Base-by-base conservation (phyloP, 2,113 vertebrate genomes). In the Calonectris borealis region DNA sequence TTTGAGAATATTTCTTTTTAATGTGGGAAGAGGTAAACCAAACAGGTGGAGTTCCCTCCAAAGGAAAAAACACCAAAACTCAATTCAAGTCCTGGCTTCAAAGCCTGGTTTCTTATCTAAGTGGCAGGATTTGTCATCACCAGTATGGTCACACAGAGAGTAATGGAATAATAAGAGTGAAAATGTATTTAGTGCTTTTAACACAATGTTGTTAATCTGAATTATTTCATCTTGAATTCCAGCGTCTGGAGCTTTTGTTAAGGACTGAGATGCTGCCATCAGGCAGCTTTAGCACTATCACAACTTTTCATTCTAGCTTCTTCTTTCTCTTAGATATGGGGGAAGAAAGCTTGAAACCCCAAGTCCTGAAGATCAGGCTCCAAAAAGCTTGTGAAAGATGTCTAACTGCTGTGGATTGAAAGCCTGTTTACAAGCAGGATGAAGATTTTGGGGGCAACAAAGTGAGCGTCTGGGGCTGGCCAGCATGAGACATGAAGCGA, bases 121-220 rank as follows among this genome's bases (percentile, higher is more conserved):
- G 57, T 0, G 0, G 38, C 77, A 93, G 73, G 88, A 79, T 83
- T 85, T 87, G 51, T 86, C 84, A 89, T 94, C 78, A 42, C 62
- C 70, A 60, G 20, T 34, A 62, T 1, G 5, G 70, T 36, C 73
- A 51, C 55, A 81, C 18, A 84, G 62, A 79, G 48, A 72, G 36
- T 71, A 94, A 75, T 2, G 80, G 42, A 87, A 75, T 82, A 91
- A 72, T 60, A 62, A 65, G 36, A 76, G 18, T 57, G 78, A 85
- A 95, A 94, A 87, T 36, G 2, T 79, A 69, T 90, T 91, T 90
- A 85, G 62, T 55, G n/a, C 46, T 94, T 94, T 90, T 90, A 83
- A 96, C 91, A 61, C 22, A 58, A 4, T 58, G 51, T 51, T 51
- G 55, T 65, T 66, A 58, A 55, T 80, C 36, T 71, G 20, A 93